Conservation (phyloP, 2,888 invertebrate genomes). For the Listrodromus nycthemerus region DNA sequence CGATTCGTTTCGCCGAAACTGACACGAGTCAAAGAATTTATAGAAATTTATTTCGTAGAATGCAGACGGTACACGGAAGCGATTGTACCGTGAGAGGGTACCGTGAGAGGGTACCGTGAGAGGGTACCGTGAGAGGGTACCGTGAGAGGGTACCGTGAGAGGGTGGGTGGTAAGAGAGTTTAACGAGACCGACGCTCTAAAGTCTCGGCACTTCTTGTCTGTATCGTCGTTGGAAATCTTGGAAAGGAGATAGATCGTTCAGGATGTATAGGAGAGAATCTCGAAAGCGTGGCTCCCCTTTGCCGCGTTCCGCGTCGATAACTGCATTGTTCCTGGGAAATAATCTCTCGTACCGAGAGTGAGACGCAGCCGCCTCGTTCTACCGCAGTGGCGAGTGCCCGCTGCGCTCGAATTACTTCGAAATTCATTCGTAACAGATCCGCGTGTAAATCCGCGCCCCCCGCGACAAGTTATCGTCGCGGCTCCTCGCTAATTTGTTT, state of each 20-base stretch:
- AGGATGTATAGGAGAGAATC: slow-evolving; percentile 43
- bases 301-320: slow-evolving; percentile 65
- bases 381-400: slow-evolving; percentile 47
- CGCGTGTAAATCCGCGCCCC: no score
- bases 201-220: slow-evolving; percentile 54
- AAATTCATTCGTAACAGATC: slow-evolving; percentile 57
- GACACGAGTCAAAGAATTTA: slow-evolving; percentile 55
- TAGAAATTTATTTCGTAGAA: slow-evolving; percentile 62
- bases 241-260: slow-evolving; percentile 20
- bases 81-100: slow-evolving; percentile 57
- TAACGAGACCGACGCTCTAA: slow-evolving; percentile 62
- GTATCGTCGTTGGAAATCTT: slow-evolving; percentile 59
- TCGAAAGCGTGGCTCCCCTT: slow-evolving; percentile 60
- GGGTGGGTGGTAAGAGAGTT: slow-evolving; percentile 37
- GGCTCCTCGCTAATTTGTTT: slow-evolving; percentile 49
- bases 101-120: no score
- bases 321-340: slow-evolving; percentile 65
- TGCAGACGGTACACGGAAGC: slow-evolving; percentile 43
- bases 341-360: slow-evolving; percentile 58
- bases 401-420: slow-evolving; percentile 50
- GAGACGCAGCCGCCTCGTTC: slow-evolving; percentile 28
- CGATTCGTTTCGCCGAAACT: slow-evolving; percentile 71
- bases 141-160: slow-evolving; percentile 59
- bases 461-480: slow-evolving; percentile 57
- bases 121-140: no score